Evolutionary conservation across 2,113 vertebrate genomes (phyloP).

Genomic region (Pedionomus torquatus): DNA sequence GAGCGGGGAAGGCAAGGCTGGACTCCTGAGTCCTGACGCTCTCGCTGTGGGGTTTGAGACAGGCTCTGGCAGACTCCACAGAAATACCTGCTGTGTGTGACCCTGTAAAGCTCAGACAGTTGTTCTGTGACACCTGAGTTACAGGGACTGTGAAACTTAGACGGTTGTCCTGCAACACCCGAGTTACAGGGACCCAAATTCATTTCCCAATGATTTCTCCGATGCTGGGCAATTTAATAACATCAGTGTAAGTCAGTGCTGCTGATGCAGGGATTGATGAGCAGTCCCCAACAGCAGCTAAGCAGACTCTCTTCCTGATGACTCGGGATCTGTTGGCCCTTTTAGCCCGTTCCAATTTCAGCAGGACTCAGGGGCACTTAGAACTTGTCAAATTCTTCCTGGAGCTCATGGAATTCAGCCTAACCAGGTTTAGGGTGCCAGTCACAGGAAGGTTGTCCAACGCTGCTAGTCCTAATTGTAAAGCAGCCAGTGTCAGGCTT

Average conservation of each 20-base stretch:
- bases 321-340: fast-evolving
- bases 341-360: not conserved
- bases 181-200: not conserved
- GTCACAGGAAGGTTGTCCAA: fast-evolving
- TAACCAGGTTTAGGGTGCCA: not conserved
- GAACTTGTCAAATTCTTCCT: not conserved
- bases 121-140: not conserved
- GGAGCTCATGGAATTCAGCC: not conserved
- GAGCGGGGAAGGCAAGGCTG: not conserved
- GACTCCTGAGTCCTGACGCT: fast-evolving
- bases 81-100: fast-evolving
- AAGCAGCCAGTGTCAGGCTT: not conserved
- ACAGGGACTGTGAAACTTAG: not conserved
- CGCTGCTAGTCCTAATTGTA: too few relatives aligned
- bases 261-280: not conserved
- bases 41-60: not conserved
- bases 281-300: not conserved
- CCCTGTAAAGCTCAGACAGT: not conserved
- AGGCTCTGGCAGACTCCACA: not conserved
- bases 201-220: not conserved
- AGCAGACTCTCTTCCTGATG: not conserved
- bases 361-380: not conserved
- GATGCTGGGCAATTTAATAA: fast-evolving
- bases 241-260: fast-evolving
- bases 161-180: not conserved